These are phyloP conservation scores for Perodicticus potto DNA, from an alignment of 2,797 vertebrate species.

Conservation along the genomic window DNA sequence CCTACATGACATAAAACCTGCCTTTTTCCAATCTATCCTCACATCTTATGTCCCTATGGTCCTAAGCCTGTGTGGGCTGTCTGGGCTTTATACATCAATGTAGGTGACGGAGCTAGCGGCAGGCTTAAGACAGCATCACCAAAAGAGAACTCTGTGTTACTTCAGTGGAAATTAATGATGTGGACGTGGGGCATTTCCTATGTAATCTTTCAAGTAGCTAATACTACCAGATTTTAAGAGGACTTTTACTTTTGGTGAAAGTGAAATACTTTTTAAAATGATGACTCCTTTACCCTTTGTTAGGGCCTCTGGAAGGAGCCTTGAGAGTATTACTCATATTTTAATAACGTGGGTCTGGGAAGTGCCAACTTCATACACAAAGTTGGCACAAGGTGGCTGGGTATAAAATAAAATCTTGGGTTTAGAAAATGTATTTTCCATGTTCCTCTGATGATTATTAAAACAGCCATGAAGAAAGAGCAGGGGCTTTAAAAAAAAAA, in stretches of 20 bases:
- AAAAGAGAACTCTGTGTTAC: accelerated
- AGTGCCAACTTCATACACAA: too few relatives aligned
- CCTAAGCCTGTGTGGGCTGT: background rate
- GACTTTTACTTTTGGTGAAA: background rate
- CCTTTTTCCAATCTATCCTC: accelerated
- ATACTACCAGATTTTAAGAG: background rate
- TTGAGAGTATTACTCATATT: accelerated
- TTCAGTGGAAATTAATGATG: background rate
- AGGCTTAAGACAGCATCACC: accelerated
- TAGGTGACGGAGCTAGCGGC: too few relatives aligned
- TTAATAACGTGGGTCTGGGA: background rate
- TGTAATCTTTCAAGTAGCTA: background rate
- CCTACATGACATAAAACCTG: background rate
- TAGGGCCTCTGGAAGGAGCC: background rate
- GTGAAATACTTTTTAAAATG: background rate
- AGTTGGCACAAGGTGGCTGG: background rate
- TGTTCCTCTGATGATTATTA: background rate
- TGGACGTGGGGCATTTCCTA: too few relatives aligned
- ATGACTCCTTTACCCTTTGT: accelerated
- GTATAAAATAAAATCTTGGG: background rate
- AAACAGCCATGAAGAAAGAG: background rate
- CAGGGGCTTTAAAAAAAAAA: too few relatives aligned
- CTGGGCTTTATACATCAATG: background rate
- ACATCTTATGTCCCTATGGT: accelerated
- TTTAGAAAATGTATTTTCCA: too few relatives aligned